Percentiles rank a stretch among this genome's conserved stretches.
phyloP scores from a whole-genome alignment of 92 coral and sea anemone species.

The Bergia sp. region DNA sequence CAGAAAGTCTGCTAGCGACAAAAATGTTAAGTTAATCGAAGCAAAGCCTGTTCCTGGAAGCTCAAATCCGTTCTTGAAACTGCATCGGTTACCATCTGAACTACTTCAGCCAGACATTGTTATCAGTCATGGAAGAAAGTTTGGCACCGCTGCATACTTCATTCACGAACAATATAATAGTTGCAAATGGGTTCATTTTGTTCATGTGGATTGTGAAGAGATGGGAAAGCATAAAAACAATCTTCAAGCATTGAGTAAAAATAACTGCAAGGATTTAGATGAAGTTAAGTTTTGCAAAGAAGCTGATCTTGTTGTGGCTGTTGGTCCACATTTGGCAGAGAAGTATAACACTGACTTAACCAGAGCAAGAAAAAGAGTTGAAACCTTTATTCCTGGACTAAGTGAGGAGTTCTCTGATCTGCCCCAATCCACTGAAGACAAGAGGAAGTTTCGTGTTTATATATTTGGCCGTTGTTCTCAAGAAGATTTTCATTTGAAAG shows the following conservation, averaged over 20 bases:
- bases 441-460: conserved; percentile 6
- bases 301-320: conserved; percentile 47
- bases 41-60: conserved; percentile 29
- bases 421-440: not conserved
- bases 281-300: conserved; percentile 29
- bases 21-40: not conserved
- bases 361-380: not conserved
- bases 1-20: conserved; percentile 2
- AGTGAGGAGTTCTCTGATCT: not conserved
- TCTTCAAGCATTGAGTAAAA: not conserved
- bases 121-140: not conserved
- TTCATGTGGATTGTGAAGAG: conserved; percentile 28
- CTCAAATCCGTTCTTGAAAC: not conserved
- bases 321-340: conserved; percentile 32
- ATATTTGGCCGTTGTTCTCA: conserved; percentile 39
- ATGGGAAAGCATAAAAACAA: conserved; percentile 17
- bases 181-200: not conserved
- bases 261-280: conserved; percentile 7
- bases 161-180: too few relatives aligned
- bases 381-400: too few relatives aligned
- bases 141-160: too few relatives aligned
- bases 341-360: conserved; percentile 3
- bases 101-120: not conserved
- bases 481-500: conserved; percentile 35
- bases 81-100: conserved; percentile 22